Base-by-base conservation (phyloP, 2,888 invertebrate genomes). In the Agonopterix heracliana region DNA sequence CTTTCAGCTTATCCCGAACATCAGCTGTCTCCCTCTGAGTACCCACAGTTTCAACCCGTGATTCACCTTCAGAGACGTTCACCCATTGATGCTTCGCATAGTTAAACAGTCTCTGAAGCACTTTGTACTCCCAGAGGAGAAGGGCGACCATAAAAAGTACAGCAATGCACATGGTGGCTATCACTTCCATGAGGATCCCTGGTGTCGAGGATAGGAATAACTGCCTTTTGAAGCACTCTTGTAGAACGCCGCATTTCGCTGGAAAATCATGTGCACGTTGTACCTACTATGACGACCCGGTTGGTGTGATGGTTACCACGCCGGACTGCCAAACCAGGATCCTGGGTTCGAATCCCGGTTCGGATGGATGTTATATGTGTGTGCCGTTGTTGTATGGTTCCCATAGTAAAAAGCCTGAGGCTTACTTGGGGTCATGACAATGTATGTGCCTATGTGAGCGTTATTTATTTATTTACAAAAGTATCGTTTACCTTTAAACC, bases 171-270 rank as follows among this genome's bases (percentile, higher is more conserved):
- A 74, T 14, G 47, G 78, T 77, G 0, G 76, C 71, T 8, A 66
- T 50, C 1, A 79, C 50, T 53, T 86, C 81, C 49, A 60, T 60
- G 0, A 71, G 26, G 0, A 86, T 61, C 0, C 83, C 81, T 1
- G 56, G 46, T 0, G 51, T n/a, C n/a, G 43, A 44, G 0, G 61
- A 56, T 1, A 83, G 53, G 54, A 81, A 86, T 10, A 53, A 59
- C 57, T 64, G 68, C 50, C 58, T 71, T 1, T 60, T 47, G 53
- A 78, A 86, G 56, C 86, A 86, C 41, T 69, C 52, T 59, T 83
- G 78, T 3, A 86, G 67, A 0, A 86, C 64, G 0, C 86, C 86
- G 46, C 86, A 86, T 67, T 78, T 80, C 50, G 61, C 85, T 86
- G 61, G n/a, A 58, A 61, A 34, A n/a, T 26, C 5, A 26, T 26